A percentile compares a stretch with the other conserved stretches of the same genome.
phyloP scores from a whole-genome alignment of 2,113 vertebrate species.

The Struthio camelus region DNA sequence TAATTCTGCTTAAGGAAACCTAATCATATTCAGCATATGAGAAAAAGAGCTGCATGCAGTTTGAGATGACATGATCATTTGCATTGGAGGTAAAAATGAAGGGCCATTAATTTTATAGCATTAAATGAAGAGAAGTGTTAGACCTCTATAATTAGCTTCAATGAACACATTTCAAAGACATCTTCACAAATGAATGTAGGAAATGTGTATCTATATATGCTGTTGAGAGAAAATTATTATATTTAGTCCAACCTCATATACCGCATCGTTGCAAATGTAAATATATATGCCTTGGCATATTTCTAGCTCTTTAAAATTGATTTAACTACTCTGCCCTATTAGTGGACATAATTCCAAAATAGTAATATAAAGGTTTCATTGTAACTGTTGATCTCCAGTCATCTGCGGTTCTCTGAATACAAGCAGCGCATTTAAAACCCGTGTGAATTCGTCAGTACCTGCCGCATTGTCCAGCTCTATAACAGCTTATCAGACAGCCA shows the following conservation, averaged over 20 bases:
- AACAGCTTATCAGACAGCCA: background rate
- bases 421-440: background rate
- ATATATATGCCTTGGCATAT: background rate
- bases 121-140: constrained; percentile 74
- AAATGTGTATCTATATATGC: background rate
- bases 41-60: constrained; percentile 36
- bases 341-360: background rate
- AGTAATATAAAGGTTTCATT: background rate
- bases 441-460: background rate
- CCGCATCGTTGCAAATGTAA: background rate
- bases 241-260: background rate
- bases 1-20: constrained; percentile 61
- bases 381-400: background rate
- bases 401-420: background rate
- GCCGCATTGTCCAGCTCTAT: rapidly evolving
- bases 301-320: background rate
- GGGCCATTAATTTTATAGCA: constrained; percentile 78
- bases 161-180: constrained; percentile 70
- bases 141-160: constrained; percentile 71
- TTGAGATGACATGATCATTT: constrained; percentile 72
- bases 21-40: constrained; percentile 64
- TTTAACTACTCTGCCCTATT: background rate
- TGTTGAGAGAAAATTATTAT: background rate
- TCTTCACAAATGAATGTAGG: constrained; percentile 41
- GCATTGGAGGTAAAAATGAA: constrained; percentile 74